Conservation (phyloP, 2,888 invertebrate genomes). For the Oxytorus armatus region DNA sequence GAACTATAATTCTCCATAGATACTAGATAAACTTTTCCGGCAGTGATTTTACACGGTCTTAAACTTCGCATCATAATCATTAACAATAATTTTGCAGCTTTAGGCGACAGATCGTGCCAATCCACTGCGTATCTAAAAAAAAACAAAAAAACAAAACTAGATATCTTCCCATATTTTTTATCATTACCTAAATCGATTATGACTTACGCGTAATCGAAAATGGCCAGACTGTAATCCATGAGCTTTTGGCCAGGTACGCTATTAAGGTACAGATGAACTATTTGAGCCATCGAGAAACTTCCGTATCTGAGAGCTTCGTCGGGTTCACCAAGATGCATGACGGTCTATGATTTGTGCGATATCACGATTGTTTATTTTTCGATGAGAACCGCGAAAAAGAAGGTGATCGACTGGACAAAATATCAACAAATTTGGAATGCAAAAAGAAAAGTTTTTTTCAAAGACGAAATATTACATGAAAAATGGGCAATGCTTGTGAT, state of each 20-base stretch:
- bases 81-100: conserved; percentile 42
- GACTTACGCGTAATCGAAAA: conserved; percentile 52
- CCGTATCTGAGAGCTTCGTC: conserved; percentile 50
- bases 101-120: conserved; percentile 50
- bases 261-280: conserved; percentile 58
- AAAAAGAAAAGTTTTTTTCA: not conserved
- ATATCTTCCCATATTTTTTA: not conserved
- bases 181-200: not conserved
- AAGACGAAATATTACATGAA: not conserved
- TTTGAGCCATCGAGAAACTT: conserved; percentile 47
- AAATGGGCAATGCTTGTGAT: not conserved
- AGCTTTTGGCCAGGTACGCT: conserved; percentile 60
- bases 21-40: too few relatives aligned
- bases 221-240: conserved; percentile 55
- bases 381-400: too few relatives aligned
- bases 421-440: not conserved
- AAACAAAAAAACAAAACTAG: not conserved
- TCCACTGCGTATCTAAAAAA: conserved; percentile 38
- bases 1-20: conserved; percentile 60
- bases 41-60: conserved; percentile 56
- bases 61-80: conserved; percentile 57
- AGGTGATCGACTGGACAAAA: too few relatives aligned
- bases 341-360: conserved; percentile 41
- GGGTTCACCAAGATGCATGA: conserved; percentile 47
- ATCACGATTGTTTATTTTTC: too few relatives aligned